These are phyloP conservation scores for Orchestes rusci DNA, from an alignment of 2,888 invertebrate species.

Conservation along the genomic window DNA sequence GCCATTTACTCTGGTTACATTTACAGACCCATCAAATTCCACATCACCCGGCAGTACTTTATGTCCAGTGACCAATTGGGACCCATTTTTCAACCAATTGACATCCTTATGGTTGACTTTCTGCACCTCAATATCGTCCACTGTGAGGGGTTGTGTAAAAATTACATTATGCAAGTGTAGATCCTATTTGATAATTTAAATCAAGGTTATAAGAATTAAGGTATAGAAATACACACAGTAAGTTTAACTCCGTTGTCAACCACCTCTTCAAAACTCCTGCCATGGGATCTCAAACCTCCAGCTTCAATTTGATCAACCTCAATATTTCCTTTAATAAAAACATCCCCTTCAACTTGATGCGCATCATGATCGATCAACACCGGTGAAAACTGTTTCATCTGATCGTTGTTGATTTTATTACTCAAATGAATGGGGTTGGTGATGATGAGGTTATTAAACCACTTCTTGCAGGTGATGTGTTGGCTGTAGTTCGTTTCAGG, in stretches of 20 bases:
- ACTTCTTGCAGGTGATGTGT: slow-evolving; percentile 43
- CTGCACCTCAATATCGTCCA: slow-evolving; percentile 40
- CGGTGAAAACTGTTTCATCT: slow-evolving; percentile 44
- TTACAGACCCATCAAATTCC: slow-evolving; percentile 41
- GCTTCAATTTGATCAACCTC: slow-evolving; percentile 41
- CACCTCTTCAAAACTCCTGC: slow-evolving; percentile 38
- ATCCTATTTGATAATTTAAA: too few species aligned
- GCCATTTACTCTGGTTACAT: slow-evolving; percentile 44
- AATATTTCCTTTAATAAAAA: slow-evolving; percentile 45
- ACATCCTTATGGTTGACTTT: slow-evolving; percentile 45
- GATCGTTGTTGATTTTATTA: slow-evolving; percentile 45
- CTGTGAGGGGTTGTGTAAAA: slow-evolving; percentile 36
- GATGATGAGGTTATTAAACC: slow-evolving; percentile 43
- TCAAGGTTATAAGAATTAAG: too few species aligned
- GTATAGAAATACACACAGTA: slow-evolving; percentile 11
- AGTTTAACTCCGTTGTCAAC: slow-evolving; percentile 37
- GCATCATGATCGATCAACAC: slow-evolving; percentile 43
- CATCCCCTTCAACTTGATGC: slow-evolving; percentile 42
- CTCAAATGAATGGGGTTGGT: slow-evolving; percentile 43
- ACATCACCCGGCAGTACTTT: slow-evolving; percentile 46
- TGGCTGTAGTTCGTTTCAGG: slow-evolving; percentile 42
- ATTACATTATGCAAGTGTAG: too few species aligned
- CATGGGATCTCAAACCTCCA: slow-evolving; percentile 39
- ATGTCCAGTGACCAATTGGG: slow-evolving; percentile 45
- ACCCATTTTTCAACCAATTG: slow-evolving; percentile 41